These are phyloP conservation scores for Stegodyphus dumicola DNA, from an alignment of 1,140 invertebrate genomes.

Conservation along the genomic window DNA sequence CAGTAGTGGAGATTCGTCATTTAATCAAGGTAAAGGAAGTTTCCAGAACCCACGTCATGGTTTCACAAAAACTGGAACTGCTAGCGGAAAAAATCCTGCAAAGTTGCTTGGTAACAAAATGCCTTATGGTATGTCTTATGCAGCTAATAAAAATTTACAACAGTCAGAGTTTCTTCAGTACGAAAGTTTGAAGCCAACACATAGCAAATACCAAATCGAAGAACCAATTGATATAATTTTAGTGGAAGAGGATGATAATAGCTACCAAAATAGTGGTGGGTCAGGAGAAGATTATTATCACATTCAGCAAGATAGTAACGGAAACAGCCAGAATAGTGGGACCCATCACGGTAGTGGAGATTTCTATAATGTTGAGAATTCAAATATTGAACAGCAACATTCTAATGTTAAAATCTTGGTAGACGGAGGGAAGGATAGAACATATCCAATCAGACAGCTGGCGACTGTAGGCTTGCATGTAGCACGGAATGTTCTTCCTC, in stretches of 20 bases:
- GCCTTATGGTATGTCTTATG: too few species aligned
- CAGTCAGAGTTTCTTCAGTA: too few species aligned
- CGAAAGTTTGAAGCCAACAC: too few species aligned
- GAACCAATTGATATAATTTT: neutral
- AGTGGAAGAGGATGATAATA: slow-evolving; percentile 26
- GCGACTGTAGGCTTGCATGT: slow-evolving; percentile 19
- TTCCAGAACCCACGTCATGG: too few species aligned
- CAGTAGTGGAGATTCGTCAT: too few species aligned
- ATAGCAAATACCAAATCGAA: neutral
- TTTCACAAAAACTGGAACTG: too few species aligned
- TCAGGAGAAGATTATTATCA: neutral
- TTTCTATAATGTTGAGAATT: neutral
- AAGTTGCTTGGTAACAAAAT: too few species aligned
- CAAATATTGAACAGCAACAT: neutral
- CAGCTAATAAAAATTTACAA: too few species aligned
- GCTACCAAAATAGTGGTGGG: neutral
- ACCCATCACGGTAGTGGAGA: neutral
- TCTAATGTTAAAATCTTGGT: slow-evolving; percentile 7
- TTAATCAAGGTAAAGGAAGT: too few species aligned
- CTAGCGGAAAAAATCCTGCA: too few species aligned
- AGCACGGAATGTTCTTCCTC: slow-evolving; percentile 18
- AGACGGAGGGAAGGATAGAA: slow-evolving; percentile 25
- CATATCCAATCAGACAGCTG: slow-evolving; percentile 3
- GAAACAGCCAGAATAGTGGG: neutral
- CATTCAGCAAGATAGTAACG: neutral